Base-by-base conservation (phyloP, 1,140 invertebrate species). In the Pseudomyrmex gracilis region DNA sequence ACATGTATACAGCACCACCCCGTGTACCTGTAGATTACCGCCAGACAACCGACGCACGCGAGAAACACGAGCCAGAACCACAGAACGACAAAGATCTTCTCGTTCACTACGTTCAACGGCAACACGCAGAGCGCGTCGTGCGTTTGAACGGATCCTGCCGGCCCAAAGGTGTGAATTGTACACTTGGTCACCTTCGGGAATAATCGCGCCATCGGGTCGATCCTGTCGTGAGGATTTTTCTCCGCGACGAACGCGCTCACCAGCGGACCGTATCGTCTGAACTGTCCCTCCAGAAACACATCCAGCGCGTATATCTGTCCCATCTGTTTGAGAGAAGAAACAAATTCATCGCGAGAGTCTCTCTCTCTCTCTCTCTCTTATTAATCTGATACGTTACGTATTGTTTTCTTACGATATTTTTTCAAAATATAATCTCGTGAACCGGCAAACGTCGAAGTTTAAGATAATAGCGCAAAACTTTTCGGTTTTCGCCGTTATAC, bases 121-220 rank as follows among this genome's bases (percentile, higher is more conserved):
- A 96, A 90, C 15, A 96, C 91, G 89, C 96, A 96, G 4, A 96
- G 91, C 0, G 95, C 94, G 85, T 96, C 95, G 84, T 94, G 93
- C 0, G 60, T 89, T 58, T 93, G 90, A 5, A 89, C 70, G 17
- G 91, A 90, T 0, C 94, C 93, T 1, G 87, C 76, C 2, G 92
- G 66, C 8, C 94, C 94, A 55, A 90, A 94, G 53, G 93, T 95
- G 84, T 95, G 93, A 63, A 97, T 96, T 67, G 95, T 95, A 90
- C 97, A 98, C 93, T 97, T 98, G n/a, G 97, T 96, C n/a, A 97
- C 94, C 90, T 97, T 97, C 1, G 97, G 97, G 90, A 97, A 98
- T 82, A 95, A 93, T 83, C 88, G 91, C 84, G 94, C 95, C 96
- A 95, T 97, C 3, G 96, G 95, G 87, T 93, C 94, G 83, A 93